Evolutionary conservation across 2,113 vertebrate species (phyloP), one percentile per base, ranked within the genome.

Genomic region (Phodopus roborovskii): DNA sequence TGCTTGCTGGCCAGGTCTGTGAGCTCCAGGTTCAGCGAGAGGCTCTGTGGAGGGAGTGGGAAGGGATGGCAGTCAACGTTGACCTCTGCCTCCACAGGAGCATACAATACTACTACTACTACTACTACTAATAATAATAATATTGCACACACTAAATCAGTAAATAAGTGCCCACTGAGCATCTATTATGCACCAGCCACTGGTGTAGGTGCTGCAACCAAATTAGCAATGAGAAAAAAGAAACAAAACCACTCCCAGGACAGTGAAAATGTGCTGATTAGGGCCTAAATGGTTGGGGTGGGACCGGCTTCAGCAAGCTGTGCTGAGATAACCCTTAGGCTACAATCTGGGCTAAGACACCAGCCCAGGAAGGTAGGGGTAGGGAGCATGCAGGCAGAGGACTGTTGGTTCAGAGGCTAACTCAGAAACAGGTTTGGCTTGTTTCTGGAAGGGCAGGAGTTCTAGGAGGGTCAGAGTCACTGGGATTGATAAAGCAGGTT

Each of bases 301-400:
- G 16, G 28, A 4, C 60, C 42, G 74, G 10, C 77, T 36, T 19
- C 66, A 26, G 75, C 77, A 95, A 39, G 24, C 81, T 85, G 48
- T 71, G 71, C 66, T 75, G 73, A 81, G 66, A 91, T 77, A 42
- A 78, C n/a, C 26, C 92, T 90, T 82, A 56, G 82, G 66, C 50
- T 92, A 78, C 58, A 84, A 73, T 81, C 75, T 88, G 58, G 20
- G 30, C 87, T 50, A 36, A 92, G 84, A 22, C 53, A 42, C 26
- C 84, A 83, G 33, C 5, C 11, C 17, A 45, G 71, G 68, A 84
- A 82, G 78, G 60, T 0, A 10, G 45, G 92, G 22, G 10, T 1
- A 60, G 58, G 68, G 20, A 90, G n/a, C 88, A 94, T 50, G 64
- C 19, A 78, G 53, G 56, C 26, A 71, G 56, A 82, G 48, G 45